Evolutionary conservation across 2,888 invertebrate genomes (phyloP).

Genomic region (Polyommatus icarus): DNA sequence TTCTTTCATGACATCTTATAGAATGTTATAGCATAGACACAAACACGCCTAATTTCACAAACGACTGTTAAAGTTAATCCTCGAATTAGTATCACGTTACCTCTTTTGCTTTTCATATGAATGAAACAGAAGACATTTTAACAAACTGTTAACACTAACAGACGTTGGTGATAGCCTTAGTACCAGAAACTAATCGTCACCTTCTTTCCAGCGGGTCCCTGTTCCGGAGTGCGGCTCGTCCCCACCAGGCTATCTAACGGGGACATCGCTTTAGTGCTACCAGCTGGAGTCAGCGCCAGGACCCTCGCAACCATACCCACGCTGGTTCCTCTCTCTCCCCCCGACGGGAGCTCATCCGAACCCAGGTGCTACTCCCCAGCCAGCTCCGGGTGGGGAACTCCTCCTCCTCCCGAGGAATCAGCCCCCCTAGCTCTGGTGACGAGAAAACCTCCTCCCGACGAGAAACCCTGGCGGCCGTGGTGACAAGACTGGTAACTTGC

Average conservation of each 20-base stretch:
- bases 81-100: too few relatives aligned
- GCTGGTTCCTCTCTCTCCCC: slow-evolving; percentile 86
- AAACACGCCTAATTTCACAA: too few relatives aligned
- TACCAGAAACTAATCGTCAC: neutral
- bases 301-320: slow-evolving; percentile 82
- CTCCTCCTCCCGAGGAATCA: slow-evolving; percentile 65
- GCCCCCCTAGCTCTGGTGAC: slow-evolving; percentile 87
- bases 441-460: slow-evolving; percentile 82
- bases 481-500: slow-evolving; percentile 61
- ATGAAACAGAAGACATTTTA: too few relatives aligned
- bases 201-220: slow-evolving; percentile 82
- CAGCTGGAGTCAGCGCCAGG: slow-evolving; percentile 81
- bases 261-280: slow-evolving; percentile 89
- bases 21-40: neutral
- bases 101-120: too few relatives aligned
- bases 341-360: slow-evolving; percentile 85
- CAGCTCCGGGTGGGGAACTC: slow-evolving; percentile 74
- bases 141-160: too few relatives aligned
- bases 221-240: slow-evolving; percentile 87
- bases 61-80: too few relatives aligned
- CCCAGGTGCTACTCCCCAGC: slow-evolving; percentile 81
- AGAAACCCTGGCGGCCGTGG: slow-evolving; percentile 92
- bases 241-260: slow-evolving; percentile 91
- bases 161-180: too few relatives aligned
- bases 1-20: too few relatives aligned